Percentiles rank a stretch among this genome's conserved stretches.
These are phyloP conservation scores for Opisthocomus hoazin DNA, from an alignment of 2,113 vertebrate genomes.

Conservation along the genomic window DNA sequence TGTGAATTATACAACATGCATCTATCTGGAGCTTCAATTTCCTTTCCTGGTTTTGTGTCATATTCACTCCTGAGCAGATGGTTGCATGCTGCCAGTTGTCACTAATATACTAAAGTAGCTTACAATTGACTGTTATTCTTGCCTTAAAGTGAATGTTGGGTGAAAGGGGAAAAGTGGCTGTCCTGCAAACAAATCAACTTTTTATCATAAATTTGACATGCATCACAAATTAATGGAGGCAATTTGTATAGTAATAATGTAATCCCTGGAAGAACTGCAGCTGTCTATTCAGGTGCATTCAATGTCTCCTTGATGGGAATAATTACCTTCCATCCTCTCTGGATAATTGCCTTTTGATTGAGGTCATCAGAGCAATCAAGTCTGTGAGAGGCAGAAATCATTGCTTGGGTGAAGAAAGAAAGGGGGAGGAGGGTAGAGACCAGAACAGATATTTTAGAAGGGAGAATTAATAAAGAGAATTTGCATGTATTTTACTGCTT, in stretches of 20 bases:
- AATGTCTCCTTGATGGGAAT: slow-evolving; percentile 81
- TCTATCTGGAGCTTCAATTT: neutral
- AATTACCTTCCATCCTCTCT: slow-evolving; percentile 83
- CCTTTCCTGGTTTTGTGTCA: neutral
- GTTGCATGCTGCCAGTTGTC: neutral
- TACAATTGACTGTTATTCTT: neutral
- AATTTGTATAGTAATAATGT: slow-evolving; percentile 77
- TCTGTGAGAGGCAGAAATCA: slow-evolving; percentile 78
- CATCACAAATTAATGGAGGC: slow-evolving; percentile 64
- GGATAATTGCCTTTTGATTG: slow-evolving; percentile 98
- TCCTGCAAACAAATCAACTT: slow-evolving; percentile 63
- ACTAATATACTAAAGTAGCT: neutral
- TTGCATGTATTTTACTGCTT: neutral
- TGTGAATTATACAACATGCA: neutral
- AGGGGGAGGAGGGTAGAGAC: neutral
- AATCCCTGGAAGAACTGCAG: slow-evolving; percentile 74
- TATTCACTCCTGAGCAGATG: neutral
- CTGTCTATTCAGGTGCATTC: slow-evolving; percentile 86
- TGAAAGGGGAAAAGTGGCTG: slow-evolving; percentile 20
- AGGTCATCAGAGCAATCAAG: slow-evolving; percentile 95
- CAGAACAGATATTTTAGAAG: slow-evolving; percentile 31
- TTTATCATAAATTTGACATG: slow-evolving; percentile 66
- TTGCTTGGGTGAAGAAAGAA: slow-evolving; percentile 56
- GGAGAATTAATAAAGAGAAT: slow-evolving; percentile 23
- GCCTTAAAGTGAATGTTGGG: neutral